A percentile compares a stretch with the other conserved stretches of the same genome.
phyloP scores from a whole-genome alignment of 2,888 invertebrate species.

The Lasius fuliginosus region DNA sequence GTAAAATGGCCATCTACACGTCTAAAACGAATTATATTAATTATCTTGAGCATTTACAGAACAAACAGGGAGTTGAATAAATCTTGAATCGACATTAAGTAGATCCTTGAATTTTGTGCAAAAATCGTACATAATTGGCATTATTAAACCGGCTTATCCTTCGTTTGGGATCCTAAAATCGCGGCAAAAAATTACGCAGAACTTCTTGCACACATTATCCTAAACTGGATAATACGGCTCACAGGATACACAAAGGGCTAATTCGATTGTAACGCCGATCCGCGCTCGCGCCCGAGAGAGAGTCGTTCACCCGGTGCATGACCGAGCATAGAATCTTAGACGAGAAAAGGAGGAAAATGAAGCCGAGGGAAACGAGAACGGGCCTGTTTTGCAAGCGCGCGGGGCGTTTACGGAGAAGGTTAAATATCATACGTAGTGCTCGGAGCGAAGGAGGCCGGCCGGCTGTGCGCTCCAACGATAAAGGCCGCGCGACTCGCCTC shows the following conservation, averaged over 20 bases:
- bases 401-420: slow-evolving; percentile 66
- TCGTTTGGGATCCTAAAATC: slow-evolving; percentile 29
- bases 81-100: neutral
- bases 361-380: slow-evolving; percentile 61
- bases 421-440: slow-evolving; percentile 61
- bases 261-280: slow-evolving; percentile 58
- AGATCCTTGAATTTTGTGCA: neutral
- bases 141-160: neutral
- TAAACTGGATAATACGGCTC: slow-evolving; percentile 26
- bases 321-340: slow-evolving; percentile 49
- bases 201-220: neutral
- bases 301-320: slow-evolving; percentile 61
- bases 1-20: neutral
- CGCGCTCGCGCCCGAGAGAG: slow-evolving; percentile 40
- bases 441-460: slow-evolving; percentile 50
- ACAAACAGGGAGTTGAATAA: neutral
- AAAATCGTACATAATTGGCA: neutral
- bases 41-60: neutral
- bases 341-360: slow-evolving; percentile 58
- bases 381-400: slow-evolving; percentile 61
- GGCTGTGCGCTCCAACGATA: slow-evolving; percentile 42
- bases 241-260: slow-evolving; percentile 47
- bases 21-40: neutral
- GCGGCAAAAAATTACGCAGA: slow-evolving; percentile 29
- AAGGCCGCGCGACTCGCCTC: slow-evolving; percentile 56